Evolutionary conservation across 2,797 vertebrate genomes (phyloP), one percentile per base, ranked within the genome.

Genomic region (Anguilla megastoma): DNA sequence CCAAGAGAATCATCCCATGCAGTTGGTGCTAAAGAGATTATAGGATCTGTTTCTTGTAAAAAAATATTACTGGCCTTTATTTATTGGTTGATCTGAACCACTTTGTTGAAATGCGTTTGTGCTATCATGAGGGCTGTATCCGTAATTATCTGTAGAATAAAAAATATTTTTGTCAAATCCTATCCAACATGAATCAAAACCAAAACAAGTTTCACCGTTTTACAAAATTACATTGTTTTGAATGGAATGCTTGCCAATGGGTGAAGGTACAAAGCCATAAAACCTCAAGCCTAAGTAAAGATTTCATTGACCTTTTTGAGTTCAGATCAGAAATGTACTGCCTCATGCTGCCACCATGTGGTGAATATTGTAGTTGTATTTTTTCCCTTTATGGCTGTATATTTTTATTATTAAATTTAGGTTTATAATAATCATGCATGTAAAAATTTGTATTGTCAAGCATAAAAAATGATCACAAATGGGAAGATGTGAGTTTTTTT

Each of bases 301-400:
- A 50, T 82, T 82, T 82, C 4, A 1, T 50, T 48, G 45, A 18
- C 24, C 33, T 50, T 48, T 82, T n/a, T 82, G 2, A 80, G 76
- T 6, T 50, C 45, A n/a, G 79, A 36, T 79, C 18, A 16, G 18
- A 79, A 79, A 24, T 24, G 8, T 7, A 48, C 50, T 27, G 45
- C 45, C 41, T 24, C 45, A 82, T 82, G 50, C 79, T 82, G 79
- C 79, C 79, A 82, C 45, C 79, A n/a, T 82, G 79, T 82, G 79
- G 79, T 24, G 45, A 24, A 50, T n/a, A 82, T 48, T 45, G 50
- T 82, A 50, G 41, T 82, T 48, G 21, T 10, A 45, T 0, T 82
- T 50, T 48, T 24, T 48, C 10, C 21, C 41, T 14, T 48, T 21
- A 71, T 33, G 30, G 69, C 27, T 41, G 12, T 0, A 41, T 79